Percentiles rank a stretch among this genome's conserved stretches.
These are phyloP conservation scores for Copidosoma floridanum DNA, from an alignment of 1,140 invertebrate genomes.

Conservation along the genomic window DNA sequence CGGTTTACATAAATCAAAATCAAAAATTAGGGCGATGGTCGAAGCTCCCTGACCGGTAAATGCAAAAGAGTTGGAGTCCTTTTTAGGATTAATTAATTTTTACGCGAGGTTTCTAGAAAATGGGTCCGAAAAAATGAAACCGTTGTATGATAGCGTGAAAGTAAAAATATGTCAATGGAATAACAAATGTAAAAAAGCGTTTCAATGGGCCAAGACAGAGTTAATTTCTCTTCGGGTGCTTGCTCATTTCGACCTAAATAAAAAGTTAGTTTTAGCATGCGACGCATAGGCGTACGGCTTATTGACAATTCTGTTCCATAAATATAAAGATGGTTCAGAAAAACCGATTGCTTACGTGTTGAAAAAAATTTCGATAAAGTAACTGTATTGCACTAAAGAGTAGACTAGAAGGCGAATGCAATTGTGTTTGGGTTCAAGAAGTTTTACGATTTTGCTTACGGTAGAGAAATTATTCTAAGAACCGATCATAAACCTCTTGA, in stretches of 20 bases:
- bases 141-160: conserved; percentile 25
- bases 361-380: conserved; percentile 1
- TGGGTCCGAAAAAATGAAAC: conserved; percentile 9
- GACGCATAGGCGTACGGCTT: conserved; percentile 47
- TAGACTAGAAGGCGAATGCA: not conserved
- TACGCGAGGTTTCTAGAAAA: conserved; percentile 26
- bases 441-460: conserved; percentile 52
- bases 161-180: not conserved
- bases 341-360: conserved; percentile 10
- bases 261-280: conserved; percentile 38
- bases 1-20: not conserved
- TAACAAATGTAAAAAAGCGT: conserved; percentile 18
- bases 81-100: conserved; percentile 6
- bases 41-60: not conserved
- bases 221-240: conserved; percentile 33
- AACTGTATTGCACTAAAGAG: not conserved
- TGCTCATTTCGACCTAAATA: conserved; percentile 35
- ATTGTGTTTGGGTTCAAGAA: conserved; percentile 22
- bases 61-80: not conserved
- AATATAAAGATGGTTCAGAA: conserved; percentile 27
- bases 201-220: conserved; percentile 26
- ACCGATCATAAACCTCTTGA: conserved; percentile 49
- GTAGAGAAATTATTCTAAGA: conserved; percentile 42
- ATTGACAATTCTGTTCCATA: conserved; percentile 42
- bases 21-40: not conserved